Conservation (phyloP, 1,140 invertebrate genomes). For the Centruroides sculpturatus region DNA sequence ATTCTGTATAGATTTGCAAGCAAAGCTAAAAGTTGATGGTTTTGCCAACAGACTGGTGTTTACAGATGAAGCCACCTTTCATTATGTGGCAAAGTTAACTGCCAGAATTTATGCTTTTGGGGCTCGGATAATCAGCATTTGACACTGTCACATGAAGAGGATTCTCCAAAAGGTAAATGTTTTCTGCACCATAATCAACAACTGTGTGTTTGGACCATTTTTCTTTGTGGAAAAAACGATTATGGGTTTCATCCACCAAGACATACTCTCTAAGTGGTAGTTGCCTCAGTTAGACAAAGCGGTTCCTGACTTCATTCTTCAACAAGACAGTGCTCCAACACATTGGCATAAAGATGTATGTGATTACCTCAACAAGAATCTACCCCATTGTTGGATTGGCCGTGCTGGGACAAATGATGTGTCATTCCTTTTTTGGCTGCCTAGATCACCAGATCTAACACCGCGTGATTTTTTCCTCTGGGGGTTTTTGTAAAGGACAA, state of each 20-base stretch:
- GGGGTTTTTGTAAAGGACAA: conserved; percentile 29
- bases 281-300: conserved; percentile 6
- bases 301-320: conserved; percentile 10
- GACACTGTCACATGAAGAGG: neutral
- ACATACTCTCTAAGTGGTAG: conserved; percentile 7
- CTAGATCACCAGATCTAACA: conserved; percentile 29
- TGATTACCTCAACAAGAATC: conserved; percentile 7
- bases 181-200: conserved; percentile 1
- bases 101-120: conserved; percentile 1
- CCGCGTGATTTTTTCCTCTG: conserved; percentile 30
- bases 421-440: conserved; percentile 24
- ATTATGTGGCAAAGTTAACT: conserved; percentile 3
- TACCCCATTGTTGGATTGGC: conserved; percentile 18
- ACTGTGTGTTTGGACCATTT: conserved; percentile 2
- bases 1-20: too few relatives aligned
- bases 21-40: neutral
- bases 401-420: conserved; percentile 21
- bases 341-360: conserved; percentile 3
- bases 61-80: conserved; percentile 5
- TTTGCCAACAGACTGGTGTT: conserved; percentile 1
- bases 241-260: neutral
- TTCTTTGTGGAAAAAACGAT: conserved; percentile 5
- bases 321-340: conserved; percentile 6
- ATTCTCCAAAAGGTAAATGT: conserved; percentile 7
- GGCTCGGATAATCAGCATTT: conserved; percentile 1